These are phyloP conservation scores for Drosophila aldrichi DNA, from an alignment of 2,888 invertebrate genomes.

Conservation along the genomic window DNA sequence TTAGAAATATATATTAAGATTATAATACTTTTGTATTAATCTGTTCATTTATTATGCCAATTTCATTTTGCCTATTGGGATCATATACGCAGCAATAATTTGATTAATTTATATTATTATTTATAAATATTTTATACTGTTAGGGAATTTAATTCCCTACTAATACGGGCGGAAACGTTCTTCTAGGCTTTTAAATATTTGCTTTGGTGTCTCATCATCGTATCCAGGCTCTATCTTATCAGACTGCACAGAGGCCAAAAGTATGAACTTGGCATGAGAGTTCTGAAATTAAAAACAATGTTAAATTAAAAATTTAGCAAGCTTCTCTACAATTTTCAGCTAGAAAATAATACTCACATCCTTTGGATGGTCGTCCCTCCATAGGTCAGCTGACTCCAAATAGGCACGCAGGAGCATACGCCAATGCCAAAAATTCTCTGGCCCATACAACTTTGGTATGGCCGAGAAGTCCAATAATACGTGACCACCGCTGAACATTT, in stretches of 20 bases:
- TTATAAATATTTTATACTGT: no score
- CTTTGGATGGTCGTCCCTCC: conserved; percentile 62
- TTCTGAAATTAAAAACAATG: conserved; percentile 20
- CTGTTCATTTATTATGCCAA: neutral
- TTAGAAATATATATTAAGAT: no score
- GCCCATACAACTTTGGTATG: conserved; percentile 63
- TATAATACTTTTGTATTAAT: no score
- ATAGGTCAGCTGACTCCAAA: conserved; percentile 59
- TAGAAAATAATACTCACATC: conserved; percentile 30
- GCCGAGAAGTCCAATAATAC: conserved; percentile 58
- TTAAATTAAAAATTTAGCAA: no score
- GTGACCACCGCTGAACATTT: conserved; percentile 43
- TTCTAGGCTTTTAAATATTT: conserved; percentile 57
- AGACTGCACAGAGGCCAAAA: conserved; percentile 55
- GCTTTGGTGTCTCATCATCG: conserved; percentile 45
- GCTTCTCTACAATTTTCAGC: no score
- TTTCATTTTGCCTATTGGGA: neutral
- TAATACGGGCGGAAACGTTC: conserved; percentile 59
- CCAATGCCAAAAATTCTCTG: conserved; percentile 66
- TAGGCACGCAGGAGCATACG: conserved; percentile 55
- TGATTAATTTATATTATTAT: neutral
- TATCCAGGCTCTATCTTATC: conserved; percentile 60
- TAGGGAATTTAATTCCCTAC: neutral
- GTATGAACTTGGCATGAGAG: conserved; percentile 59
- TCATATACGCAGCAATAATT: neutral